Evolutionary conservation across 2,113 vertebrate genomes (phyloP), one percentile per base, ranked within the genome.

Genomic region (Puma concolor): DNA sequence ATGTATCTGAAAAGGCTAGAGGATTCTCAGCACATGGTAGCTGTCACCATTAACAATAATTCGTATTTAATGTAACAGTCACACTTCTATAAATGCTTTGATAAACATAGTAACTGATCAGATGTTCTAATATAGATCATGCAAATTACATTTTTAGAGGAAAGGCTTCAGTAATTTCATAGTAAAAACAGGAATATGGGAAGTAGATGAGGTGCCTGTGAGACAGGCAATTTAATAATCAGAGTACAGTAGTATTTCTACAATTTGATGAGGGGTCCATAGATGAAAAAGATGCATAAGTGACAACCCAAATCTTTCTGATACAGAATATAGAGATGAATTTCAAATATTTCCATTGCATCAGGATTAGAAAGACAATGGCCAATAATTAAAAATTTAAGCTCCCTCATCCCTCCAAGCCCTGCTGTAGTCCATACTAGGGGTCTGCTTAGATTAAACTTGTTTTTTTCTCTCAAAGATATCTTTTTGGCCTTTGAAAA

Each of bases 401-500:
- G 23, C 36, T 0, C 23, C 5, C 48, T 10, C 13, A 31, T 38
- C 48, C 44, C 83, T 25, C 13, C 13, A 25, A 87, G 21, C n/a
- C 2, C 16, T 41, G 13, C 76, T 38, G 5, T 81, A 77, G 74
- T 14, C 74, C 44, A 21, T 50, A 54, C 23, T 67, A 95, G 91
- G n/a, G n/a, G 6, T 50, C 81, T 77, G 71, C 64, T 87, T 81
- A 80, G 54, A 85, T 85, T 82, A 67, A 97, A 84, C 13, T 84
- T 89, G 31, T 71, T 97, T 95, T 31, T 88, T 91, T 50, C 38
- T 76, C 50, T 88, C 95, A 36, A 90, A 91, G 44, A 15, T 90
- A 57, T 31, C 12, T 88, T 93, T 92, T 66, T 97, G 48, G 76
- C 19, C 85, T 95, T 93, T 27, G n/a, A 94, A 97, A 76, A 54